A percentile compares a stretch with the other conserved stretches of the same genome.
Conservation (phyloP, 2,888 invertebrate species). For the Sarcophaga variegata region DNA sequence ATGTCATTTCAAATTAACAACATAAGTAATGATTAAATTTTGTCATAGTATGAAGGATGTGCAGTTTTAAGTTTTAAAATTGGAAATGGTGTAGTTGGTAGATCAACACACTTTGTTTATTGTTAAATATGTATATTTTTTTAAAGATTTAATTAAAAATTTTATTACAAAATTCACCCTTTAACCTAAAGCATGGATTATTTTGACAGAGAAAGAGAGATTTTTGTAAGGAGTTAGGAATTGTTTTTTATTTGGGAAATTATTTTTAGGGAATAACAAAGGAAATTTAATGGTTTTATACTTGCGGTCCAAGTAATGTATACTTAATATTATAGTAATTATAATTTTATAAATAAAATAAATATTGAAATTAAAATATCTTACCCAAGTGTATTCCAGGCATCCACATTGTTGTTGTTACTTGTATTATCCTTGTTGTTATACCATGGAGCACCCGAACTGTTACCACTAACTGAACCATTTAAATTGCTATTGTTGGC, state of each 20-base stretch:
- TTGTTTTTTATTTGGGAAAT: neutral
- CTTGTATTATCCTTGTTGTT: constrained; percentile 66
- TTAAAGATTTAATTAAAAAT: constrained; percentile 16
- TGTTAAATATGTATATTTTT: constrained; percentile 37
- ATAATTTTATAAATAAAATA: neutral
- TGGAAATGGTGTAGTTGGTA: constrained; percentile 49
- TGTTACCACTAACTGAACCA: constrained; percentile 57
- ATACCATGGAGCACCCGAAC: constrained; percentile 66
- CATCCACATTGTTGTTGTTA: constrained; percentile 74
- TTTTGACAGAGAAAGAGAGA: constrained; percentile 57
- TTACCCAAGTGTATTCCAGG: constrained; percentile 80
- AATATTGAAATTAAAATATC: constrained; percentile 69
- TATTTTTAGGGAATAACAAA: constrained; percentile 50
- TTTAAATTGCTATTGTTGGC: constrained; percentile 70
- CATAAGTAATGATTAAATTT: too few relatives aligned
- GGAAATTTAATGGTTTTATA: constrained; percentile 42
- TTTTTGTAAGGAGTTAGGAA: constrained; percentile 69
- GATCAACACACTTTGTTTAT: constrained; percentile 39
- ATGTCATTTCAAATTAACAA: neutral
- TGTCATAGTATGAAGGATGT: neutral
- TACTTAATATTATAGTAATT: constrained; percentile 32
- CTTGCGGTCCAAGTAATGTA: constrained; percentile 29
- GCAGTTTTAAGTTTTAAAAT: constrained; percentile 16
- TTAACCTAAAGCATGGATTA: constrained; percentile 78
- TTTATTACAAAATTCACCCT: constrained; percentile 82